A percentile compares a stretch with the other conserved stretches of the same genome.
phyloP scores from a whole-genome alignment of 2,797 vertebrate genomes.

The Coracias cyanogaster region DNA sequence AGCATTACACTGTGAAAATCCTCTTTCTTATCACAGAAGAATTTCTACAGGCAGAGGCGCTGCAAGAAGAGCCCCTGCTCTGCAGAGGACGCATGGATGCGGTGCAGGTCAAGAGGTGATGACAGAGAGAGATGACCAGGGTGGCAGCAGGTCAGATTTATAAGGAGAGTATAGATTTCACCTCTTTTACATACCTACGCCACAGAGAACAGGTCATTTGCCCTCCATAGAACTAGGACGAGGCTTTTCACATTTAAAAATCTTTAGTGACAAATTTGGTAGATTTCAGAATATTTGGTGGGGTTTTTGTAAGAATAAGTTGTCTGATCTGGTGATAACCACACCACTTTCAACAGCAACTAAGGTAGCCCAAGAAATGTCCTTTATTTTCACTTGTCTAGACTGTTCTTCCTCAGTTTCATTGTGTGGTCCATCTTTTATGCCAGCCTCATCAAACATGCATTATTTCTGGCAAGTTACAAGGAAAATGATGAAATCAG shows the following conservation, averaged over 20 bases:
- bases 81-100: not conserved
- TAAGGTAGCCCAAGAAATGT: not conserved
- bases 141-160: slow-evolving; percentile 34
- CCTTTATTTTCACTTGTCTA: not conserved
- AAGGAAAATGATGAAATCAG: not conserved
- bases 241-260: not conserved
- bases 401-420: not conserved
- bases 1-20: not conserved
- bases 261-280: not conserved
- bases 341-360: not conserved
- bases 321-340: not conserved
- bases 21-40: not conserved
- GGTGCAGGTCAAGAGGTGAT: slow-evolving; percentile 29
- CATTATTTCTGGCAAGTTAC: not conserved
- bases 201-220: not conserved
- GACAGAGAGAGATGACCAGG: slow-evolving; percentile 36
- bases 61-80: not conserved
- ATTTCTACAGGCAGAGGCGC: not conserved
- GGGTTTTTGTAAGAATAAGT: not conserved
- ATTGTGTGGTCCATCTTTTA: not conserved
- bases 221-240: not conserved
- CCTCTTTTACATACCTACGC: not conserved
- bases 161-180: slow-evolving; percentile 17
- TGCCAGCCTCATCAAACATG: not conserved
- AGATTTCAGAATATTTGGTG: not conserved